These are phyloP conservation scores for Smutsia gigantea DNA, from an alignment of 2,797 vertebrate genomes.

Conservation along the genomic window DNA sequence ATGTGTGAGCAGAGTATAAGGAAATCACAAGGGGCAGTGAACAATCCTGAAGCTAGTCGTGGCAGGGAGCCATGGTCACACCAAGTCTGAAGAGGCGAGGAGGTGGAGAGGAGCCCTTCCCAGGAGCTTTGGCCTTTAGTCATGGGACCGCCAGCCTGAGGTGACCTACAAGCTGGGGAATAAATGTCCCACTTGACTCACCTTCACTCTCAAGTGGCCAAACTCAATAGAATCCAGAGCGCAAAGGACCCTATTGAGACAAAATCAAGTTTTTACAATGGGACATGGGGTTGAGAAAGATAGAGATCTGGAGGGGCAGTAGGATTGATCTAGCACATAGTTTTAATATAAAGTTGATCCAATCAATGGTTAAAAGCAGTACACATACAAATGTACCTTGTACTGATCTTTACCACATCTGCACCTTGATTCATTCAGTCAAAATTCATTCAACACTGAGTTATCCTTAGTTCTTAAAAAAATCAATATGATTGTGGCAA, in stretches of 20 bases:
- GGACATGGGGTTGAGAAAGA: background rate
- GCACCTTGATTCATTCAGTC: background rate
- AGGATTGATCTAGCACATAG: background rate
- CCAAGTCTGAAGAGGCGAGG: background rate
- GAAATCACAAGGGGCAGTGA: background rate
- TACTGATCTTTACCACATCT: background rate
- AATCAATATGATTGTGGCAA: background rate
- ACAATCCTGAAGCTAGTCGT: too few species aligned
- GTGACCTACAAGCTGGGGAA: too few species aligned
- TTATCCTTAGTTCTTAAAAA: constrained; percentile 15
- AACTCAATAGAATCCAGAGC: background rate
- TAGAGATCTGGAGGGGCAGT: background rate
- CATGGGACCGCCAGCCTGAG: background rate
- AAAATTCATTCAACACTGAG: background rate
- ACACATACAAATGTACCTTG: background rate
- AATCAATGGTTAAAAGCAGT: background rate
- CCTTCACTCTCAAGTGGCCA: background rate
- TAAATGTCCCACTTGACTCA: background rate
- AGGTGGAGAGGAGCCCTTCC: background rate
- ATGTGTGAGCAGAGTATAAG: background rate
- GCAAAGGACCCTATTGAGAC: background rate
- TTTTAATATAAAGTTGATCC: background rate
- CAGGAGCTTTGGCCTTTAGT: background rate
- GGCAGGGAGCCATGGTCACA: background rate
- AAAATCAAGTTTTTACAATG: background rate